These are phyloP conservation scores for Ceyx margarethae DNA, from an alignment of 2,113 vertebrate species.

Conservation along the genomic window DNA sequence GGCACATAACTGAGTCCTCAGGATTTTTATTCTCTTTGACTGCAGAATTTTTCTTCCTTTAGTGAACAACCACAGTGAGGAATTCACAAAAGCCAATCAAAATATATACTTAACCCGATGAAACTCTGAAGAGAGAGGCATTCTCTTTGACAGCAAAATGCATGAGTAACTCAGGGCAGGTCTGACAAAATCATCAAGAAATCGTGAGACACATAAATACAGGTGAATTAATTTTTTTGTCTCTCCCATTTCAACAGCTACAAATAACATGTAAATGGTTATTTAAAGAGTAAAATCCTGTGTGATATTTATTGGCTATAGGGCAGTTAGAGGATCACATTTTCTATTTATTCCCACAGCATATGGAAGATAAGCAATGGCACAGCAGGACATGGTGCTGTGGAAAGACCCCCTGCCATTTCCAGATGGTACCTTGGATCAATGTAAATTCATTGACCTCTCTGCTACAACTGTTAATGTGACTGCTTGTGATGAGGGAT, in stretches of 20 bases:
- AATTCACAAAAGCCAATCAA: background rate
- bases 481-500: background rate
- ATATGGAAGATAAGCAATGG: background rate
- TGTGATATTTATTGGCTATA: background rate
- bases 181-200: background rate
- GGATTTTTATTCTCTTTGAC: background rate
- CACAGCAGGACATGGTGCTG: background rate
- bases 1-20: background rate
- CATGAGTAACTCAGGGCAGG: background rate
- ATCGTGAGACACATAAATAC: background rate
- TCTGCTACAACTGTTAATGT: background rate
- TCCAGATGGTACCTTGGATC: background rate
- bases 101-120: background rate
- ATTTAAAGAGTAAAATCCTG: background rate
- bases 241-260: background rate
- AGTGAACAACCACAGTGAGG: background rate
- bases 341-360: slow-evolving; percentile 2
- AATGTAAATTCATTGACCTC: slow-evolving; percentile 6
- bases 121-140: background rate
- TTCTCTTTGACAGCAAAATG: background rate
- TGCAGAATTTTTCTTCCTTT: background rate
- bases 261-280: background rate
- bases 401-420: background rate
- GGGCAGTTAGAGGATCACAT: background rate
- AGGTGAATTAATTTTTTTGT: background rate